Evolutionary conservation across 2,113 vertebrate species (phyloP).

Genomic region (Sebastes fasciatus): DNA sequence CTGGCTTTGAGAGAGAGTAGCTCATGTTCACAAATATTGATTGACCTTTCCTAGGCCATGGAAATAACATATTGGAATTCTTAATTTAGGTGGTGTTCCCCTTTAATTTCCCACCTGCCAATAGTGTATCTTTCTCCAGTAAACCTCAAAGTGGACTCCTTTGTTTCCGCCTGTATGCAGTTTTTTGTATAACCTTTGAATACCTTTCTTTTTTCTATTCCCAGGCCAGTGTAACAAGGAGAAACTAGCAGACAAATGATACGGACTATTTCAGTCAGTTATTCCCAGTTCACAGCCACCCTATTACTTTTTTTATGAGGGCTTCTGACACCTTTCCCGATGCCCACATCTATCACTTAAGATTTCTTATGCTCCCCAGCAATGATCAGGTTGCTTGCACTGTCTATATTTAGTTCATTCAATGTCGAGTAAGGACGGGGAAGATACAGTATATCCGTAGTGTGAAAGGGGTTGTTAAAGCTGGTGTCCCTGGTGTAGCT

Average conservation of each 20-base stretch:
- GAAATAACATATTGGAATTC: too few relatives aligned
- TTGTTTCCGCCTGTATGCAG: constrained; percentile 25
- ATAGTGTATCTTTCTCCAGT: constrained; percentile 5
- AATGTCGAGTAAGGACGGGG: constrained; percentile 72
- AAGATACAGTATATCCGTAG: constrained; percentile 34
- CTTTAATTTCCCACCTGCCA: constrained; percentile 5
- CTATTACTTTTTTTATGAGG: constrained; percentile 74
- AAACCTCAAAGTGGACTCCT: constrained; percentile 20
- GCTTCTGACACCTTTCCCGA: constrained; percentile 72
- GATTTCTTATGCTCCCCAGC: constrained; percentile 55
- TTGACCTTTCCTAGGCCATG: too few relatives aligned
- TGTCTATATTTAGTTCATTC: constrained; percentile 76
- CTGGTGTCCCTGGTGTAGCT: constrained; percentile 17
- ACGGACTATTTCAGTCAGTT: constrained; percentile 75
- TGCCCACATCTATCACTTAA: constrained; percentile 74
- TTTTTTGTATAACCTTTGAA: constrained; percentile 53
- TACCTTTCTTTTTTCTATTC: constrained; percentile 33
- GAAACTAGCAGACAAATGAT: constrained; percentile 67
- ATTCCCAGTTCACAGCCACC: constrained; percentile 73
- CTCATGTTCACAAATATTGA: too few relatives aligned
- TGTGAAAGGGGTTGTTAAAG: constrained; percentile 28
- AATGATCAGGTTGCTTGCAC: constrained; percentile 64
- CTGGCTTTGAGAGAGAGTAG: too few relatives aligned
- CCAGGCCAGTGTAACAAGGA: constrained; percentile 49
- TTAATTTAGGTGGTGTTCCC: too few relatives aligned